phyloP scores from a whole-genome alignment of 2,888 invertebrate species.

The Cheilosia pagana region DNA sequence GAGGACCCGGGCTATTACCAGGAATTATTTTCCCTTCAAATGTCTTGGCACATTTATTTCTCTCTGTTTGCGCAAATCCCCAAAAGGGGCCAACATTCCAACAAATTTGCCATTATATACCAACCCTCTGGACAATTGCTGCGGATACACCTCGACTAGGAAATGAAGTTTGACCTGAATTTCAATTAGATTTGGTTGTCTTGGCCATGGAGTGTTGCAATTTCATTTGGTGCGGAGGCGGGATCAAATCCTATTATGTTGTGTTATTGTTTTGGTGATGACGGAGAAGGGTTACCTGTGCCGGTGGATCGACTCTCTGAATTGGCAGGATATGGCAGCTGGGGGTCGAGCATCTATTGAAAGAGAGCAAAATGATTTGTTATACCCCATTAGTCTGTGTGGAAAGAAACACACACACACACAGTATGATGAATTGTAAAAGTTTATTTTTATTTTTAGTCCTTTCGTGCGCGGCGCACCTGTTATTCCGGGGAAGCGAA shows the following conservation, averaged over 20 bases:
- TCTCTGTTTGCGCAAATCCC: neutral
- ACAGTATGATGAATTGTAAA: neutral
- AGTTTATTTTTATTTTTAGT: constrained; percentile 9
- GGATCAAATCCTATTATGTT: constrained; percentile 12
- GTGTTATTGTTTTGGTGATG: constrained; percentile 7
- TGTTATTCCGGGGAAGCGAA: constrained; percentile 2
- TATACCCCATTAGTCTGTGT: constrained; percentile 1
- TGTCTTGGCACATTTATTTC: constrained; percentile 13
- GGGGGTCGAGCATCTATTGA: constrained; percentile 1
- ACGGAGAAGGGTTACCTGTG: neutral
- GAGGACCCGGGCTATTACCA: constrained; percentile 2
- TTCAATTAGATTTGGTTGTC: constrained; percentile 18
- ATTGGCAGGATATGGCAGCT: constrained; percentile 14
- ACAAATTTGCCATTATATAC: constrained; percentile 1
- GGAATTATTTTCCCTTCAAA: constrained; percentile 22
- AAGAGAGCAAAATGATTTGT: constrained; percentile 17
- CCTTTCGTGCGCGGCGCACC: neutral
- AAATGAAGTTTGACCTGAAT: constrained; percentile 26
- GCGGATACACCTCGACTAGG: neutral
- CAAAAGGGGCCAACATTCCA: neutral
- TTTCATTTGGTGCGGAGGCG: neutral
- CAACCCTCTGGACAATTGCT: constrained; percentile 6
- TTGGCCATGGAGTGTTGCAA: neutral
- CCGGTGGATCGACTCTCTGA: neutral
- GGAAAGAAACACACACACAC: neutral